Evolutionary conservation across 1,140 invertebrate species (phyloP), one percentile per base, ranked within the genome.

Genomic region (Drosophila obscura): DNA sequence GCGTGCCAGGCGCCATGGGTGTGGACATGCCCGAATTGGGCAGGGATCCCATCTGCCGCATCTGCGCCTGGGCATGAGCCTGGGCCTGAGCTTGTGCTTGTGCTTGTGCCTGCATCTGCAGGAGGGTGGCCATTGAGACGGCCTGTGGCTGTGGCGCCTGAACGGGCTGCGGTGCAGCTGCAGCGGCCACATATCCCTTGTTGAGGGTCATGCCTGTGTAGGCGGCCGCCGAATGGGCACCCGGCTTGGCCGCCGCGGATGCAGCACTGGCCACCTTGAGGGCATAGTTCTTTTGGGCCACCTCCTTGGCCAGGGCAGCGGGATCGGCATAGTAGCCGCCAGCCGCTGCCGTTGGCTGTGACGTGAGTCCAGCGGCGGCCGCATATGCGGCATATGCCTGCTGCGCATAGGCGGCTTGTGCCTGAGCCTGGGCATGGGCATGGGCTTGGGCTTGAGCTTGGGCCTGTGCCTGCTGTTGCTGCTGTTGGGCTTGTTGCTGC

Each of bases 161-260:
- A 43, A 88, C 62, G 9, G 66, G 51, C 55, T 62, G 79, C 5
- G 91, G 82, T 50, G 63, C 68, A 72, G 92, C 85, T 68, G 65
- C 76, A 81, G 91, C 88, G 46, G 91, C 85, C 43, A 94, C 79
- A 53, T 79, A 87, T 5, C 93, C 92, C 62, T 94, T 94, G 80
- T 96, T 96, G 6, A 96, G 92, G 5, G 96, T 94, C 35, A 96
- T 95, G 53, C 96, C 96, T 35, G 96, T 96, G 92, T 97, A 97
- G 77, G 94, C 95, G 15, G 95, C 95, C 5, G 82, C 68, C 2
- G 78, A 58, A 24, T 78, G 56, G 4, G 62, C 50, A 2, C 64
- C 62, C 4, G 77, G 71, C 43, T 80, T 83, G 8, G 59, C 49
- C 4, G 64, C 48, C 4, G 76, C 71, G 2, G 68, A 62, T 0